Base-by-base conservation (phyloP, 2,113 vertebrate species). In the Indri indri region DNA sequence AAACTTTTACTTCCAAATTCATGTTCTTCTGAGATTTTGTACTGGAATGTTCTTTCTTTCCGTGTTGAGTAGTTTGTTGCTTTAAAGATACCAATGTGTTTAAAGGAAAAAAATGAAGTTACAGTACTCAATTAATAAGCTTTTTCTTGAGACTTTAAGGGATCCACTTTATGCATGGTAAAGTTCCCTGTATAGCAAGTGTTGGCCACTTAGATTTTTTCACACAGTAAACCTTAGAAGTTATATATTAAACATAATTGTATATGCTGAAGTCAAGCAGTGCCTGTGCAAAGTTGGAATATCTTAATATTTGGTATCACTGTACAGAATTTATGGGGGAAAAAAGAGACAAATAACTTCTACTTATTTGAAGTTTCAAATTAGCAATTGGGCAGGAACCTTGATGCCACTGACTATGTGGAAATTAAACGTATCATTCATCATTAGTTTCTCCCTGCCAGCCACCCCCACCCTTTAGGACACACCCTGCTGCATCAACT, bases 31-130 rank as follows among this genome's bases (percentile, higher is more conserved):
- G 82, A 83, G 42, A 80, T 59, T 90, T 90, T 89, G 20, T 40
- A 81, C 13, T 71, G 16, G 8, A 20, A 27, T 63, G 30, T 76
- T 20, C 20, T 95, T 66, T 88, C 74, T 88, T 59, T 37, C 30
- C 11, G 18, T 34, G 59, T 77, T 77, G 63, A 82, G 1, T 22
- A 1, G 14, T 80, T 65, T 77, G 6, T 77, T 16, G 11, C 50
- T 96, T 93, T 89, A 74, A 97, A 89, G 92, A 89, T 22, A 9
- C 42, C n/a, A 37, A 14, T 34, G 9, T 77, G 25, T 59, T 86
- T 57, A 66, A 83, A 77, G 27, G 45, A 71, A 89, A 74, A 1
- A 2, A 52, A 77, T 12, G 42, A 54, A 87, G 61, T 86, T 57
- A 66, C 0, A 32, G n/a, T 40, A 94, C 30, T 25, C 30, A 79